Percentiles rank a stretch among this genome's conserved stretches.
phyloP scores from a whole-genome alignment of 2,113 vertebrate species.

The Platycercus adscitus region DNA sequence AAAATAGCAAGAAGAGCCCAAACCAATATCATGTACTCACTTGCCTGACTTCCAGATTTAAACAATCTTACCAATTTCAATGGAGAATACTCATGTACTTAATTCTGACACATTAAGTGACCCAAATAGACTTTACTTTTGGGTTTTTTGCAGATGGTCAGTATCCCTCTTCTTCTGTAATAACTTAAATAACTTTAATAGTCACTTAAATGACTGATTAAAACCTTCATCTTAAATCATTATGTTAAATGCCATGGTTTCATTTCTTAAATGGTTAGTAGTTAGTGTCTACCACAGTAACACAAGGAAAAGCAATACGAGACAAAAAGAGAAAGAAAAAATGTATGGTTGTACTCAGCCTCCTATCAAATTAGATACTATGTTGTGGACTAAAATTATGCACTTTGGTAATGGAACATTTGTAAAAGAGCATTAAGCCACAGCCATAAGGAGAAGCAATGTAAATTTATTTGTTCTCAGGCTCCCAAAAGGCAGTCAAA shows the following conservation, averaged over 20 bases:
- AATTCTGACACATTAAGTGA: neutral
- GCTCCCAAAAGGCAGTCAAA: constrained; percentile 17
- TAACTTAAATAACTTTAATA: neutral
- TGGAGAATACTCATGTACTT: neutral
- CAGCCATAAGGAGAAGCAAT: constrained; percentile 39
- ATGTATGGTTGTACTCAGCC: neutral
- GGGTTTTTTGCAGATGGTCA: neutral
- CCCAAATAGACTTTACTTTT: neutral
- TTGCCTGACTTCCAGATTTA: neutral
- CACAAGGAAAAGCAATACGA: neutral
- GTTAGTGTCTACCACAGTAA: neutral
- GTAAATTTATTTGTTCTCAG: constrained; percentile 56
- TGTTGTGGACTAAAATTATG: neutral
- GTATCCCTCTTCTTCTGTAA: neutral
- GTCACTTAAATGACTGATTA: neutral
- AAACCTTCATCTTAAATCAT: neutral
- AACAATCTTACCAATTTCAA: neutral
- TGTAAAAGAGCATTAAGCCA: constrained; percentile 52
- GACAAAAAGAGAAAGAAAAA: neutral
- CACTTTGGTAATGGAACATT: constrained; percentile 14
- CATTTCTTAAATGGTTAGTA: neutral
- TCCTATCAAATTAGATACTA: neutral
- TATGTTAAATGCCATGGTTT: neutral
- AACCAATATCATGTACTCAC: neutral
- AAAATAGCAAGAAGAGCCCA: neutral